Percentiles rank a stretch among this genome's conserved stretches.
These are phyloP conservation scores for Lutjanus argentimaculatus DNA, from an alignment of 2,797 vertebrate species.

Conservation along the genomic window DNA sequence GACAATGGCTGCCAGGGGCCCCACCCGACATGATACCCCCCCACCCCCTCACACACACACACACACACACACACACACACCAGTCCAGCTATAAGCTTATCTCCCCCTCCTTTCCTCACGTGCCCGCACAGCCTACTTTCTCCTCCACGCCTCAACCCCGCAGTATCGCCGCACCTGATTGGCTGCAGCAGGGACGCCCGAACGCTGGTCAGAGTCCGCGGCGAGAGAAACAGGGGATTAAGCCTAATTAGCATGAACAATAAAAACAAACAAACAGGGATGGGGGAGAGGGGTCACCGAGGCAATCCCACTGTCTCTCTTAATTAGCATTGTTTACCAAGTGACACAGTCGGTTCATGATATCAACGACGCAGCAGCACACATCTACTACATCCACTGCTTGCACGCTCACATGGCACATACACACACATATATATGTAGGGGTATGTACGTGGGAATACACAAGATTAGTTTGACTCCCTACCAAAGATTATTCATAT, in stretches of 20 bases:
- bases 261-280: constrained; percentile 84
- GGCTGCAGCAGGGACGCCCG: constrained; percentile 43
- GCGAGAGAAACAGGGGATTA: constrained; percentile 80
- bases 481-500: background rate
- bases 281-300: constrained; percentile 73
- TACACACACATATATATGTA: constrained; percentile 5
- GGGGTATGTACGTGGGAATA: background rate
- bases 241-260: constrained; percentile 87
- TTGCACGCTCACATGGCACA: constrained; percentile 19
- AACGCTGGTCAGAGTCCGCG: constrained; percentile 67
- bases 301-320: constrained; percentile 81
- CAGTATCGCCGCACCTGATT: constrained; percentile 66
- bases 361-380: constrained; percentile 51
- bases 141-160: constrained; percentile 9
- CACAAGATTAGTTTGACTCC: background rate
- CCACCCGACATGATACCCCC: constrained; percentile 67
- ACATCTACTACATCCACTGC: constrained; percentile 21
- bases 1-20: constrained; percentile 82
- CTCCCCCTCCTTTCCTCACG: constrained; percentile 6
- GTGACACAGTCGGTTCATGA: constrained; percentile 73
- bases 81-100: constrained; percentile 40
- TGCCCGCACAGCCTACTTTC: background rate
- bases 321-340: constrained; percentile 88
- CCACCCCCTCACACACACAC: constrained; percentile 38
- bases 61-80: constrained; percentile 28